Conservation (phyloP, 64 coral and sea anemone species). For the Hydrozoanthus tunicans region DNA sequence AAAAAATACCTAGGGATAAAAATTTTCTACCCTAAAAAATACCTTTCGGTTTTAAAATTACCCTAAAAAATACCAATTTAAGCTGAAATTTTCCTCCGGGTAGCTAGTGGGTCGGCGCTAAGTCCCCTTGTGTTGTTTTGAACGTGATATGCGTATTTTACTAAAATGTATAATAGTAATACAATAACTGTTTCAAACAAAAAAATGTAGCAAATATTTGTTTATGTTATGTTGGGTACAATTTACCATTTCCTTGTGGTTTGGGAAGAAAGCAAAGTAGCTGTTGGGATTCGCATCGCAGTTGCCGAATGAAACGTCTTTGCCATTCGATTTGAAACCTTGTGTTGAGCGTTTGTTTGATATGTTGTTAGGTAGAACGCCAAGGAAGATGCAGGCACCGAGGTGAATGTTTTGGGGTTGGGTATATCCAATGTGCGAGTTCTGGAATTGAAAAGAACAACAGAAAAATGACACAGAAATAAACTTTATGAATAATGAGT, state of each 20-base stretch:
- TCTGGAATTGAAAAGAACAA: not conserved
- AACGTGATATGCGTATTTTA: too few species aligned
- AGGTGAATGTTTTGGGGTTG: constrained; percentile 8
- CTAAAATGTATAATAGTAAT: too few species aligned
- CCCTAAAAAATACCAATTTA: too few species aligned
- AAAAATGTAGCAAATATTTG: not conserved
- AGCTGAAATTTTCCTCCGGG: too few species aligned
- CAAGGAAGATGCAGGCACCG: constrained; percentile 59
- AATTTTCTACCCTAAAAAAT: too few species aligned
- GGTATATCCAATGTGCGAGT: constrained; percentile 47
- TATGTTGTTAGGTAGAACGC: not conserved
- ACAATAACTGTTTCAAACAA: not conserved
- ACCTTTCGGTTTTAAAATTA: too few species aligned
- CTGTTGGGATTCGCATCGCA: constrained; percentile 67
- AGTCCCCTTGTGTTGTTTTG: too few species aligned
- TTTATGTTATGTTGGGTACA: not conserved
- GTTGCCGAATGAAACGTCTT: constrained; percentile 28
- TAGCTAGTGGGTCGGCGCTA: too few species aligned
- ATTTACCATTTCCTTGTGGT: constrained; percentile 20
- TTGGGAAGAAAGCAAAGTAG: constrained; percentile 70
- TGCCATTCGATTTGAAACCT: constrained; percentile 62
- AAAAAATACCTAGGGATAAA: too few species aligned
- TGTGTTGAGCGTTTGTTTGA: not conserved
- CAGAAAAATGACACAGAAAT: not conserved
- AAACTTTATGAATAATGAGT: too few species aligned